Evolutionary conservation across 2,888 invertebrate genomes (phyloP).

Genomic region (Rugalucina vietnamica): DNA sequence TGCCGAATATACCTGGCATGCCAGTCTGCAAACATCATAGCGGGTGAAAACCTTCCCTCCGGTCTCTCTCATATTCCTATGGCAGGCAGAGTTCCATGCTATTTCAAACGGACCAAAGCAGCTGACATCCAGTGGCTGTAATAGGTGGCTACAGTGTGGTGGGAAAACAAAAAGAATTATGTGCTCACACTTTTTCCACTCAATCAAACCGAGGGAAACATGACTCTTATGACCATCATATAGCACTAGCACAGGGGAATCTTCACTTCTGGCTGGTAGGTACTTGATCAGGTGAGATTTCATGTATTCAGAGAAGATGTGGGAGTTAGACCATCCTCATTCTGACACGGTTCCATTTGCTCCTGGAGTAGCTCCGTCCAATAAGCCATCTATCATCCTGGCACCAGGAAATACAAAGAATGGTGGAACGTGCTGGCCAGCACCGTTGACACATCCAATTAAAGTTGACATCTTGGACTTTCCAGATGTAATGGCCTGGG

Average conservation of each 20-base stretch:
- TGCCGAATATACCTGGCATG: neutral
- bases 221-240: slow-evolving; percentile 52
- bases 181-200: slow-evolving; percentile 34
- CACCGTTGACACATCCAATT: slow-evolving; percentile 31
- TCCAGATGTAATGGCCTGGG: slow-evolving; percentile 32
- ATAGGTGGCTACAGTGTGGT: slow-evolving; percentile 45
- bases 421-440: slow-evolving; percentile 28
- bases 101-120: slow-evolving; percentile 39
- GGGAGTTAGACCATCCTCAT: slow-evolving; percentile 41
- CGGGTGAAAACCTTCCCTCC: neutral
- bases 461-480: slow-evolving; percentile 14
- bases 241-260: slow-evolving; percentile 24
- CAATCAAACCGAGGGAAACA: slow-evolving; percentile 35
- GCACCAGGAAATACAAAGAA: slow-evolving; percentile 28
- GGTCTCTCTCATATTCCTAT: slow-evolving; percentile 21
- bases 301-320: slow-evolving; percentile 35
- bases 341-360: slow-evolving; percentile 23
- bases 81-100: slow-evolving; percentile 25
- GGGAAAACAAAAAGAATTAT: slow-evolving; percentile 50
- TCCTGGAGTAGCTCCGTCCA: slow-evolving; percentile 37
- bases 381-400: slow-evolving; percentile 8
- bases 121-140: slow-evolving; percentile 47
- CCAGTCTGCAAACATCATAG: neutral
- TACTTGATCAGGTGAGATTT: slow-evolving; percentile 27
- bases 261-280: neutral